Base-by-base conservation (phyloP, 2,888 invertebrate genomes). In the Sympetrum striolatum region DNA sequence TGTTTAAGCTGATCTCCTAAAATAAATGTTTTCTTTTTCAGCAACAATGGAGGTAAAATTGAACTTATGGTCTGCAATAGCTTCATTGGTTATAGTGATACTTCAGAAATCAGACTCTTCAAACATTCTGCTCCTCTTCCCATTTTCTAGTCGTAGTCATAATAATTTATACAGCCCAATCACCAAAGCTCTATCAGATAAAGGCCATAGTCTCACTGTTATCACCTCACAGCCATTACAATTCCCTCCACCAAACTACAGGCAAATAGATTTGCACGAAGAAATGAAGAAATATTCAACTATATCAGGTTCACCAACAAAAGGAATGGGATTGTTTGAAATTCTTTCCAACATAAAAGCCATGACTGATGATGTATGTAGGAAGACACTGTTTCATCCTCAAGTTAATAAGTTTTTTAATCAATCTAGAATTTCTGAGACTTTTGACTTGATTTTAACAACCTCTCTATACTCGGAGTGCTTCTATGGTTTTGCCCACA, bases 161-260 rank as follows among this genome's bases (percentile, higher is more conserved):
- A 94, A 93, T 39, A 93, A 94, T 91, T 94, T 95, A 94, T 93
- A 93, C 91, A 94, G 93, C 39, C 92, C 93, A 0, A 91, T 95
- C 81, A 93, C 94, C 81, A 93, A 94, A 90, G 94, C 94, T 22
- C 93, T 95, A 0, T 93, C 94, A 0, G 92, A 92, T 14, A 93
- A 93, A 35, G 94, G 95, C 0, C 95, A 95, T 91, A 94, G 94
- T 90, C 93, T 95, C 4, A 94, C 94, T 82, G 92, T 94, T 4
- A 91, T 93, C 18, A 93, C 93, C 91, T 93, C 93, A 90, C 93
- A 94, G 18, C 80, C 80, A 6, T 80, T 90, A 1, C 48, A 90
- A 5, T 79, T 10, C 15, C 48, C 90, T 5, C 80, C 90, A 22
- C 6, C 48, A 22, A 37, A 90, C 44, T 90, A 80, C 25, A 79